Evolutionary conservation across 2,888 invertebrate genomes (phyloP).

Genomic region (Aplocera efformata): DNA sequence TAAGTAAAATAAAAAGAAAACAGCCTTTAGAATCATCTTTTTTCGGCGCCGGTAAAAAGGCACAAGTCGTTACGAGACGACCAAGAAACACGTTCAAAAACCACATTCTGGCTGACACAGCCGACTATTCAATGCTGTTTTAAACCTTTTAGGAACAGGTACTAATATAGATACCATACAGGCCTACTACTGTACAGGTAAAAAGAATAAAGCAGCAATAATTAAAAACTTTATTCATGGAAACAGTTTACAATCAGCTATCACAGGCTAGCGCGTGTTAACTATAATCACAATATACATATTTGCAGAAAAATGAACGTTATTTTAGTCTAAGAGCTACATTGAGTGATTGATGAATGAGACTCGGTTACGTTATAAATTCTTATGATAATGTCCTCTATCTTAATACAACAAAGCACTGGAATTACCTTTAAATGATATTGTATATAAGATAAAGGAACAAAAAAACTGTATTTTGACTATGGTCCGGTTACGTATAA

Average conservation of each 20-base stretch:
- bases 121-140: no score
- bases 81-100: no score
- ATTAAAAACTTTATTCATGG: conserved; percentile 55
- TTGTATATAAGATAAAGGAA: conserved; percentile 15
- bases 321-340: conserved; percentile 5
- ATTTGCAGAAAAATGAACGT: conserved; percentile 4
- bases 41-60: no score
- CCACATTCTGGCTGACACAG: no score
- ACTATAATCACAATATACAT: conserved; percentile 30
- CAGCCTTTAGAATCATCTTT: no score
- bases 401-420: conserved; percentile 15
- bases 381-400: conserved; percentile 22
- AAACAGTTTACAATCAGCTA: conserved; percentile 68
- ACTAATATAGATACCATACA: no score
- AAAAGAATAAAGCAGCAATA: no score
- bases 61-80: no score
- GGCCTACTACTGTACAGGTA: no score
- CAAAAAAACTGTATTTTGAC: conserved; percentile 43
- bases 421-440: conserved; percentile 10
- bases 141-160: no score
- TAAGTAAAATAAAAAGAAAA: no score
- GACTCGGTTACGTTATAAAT: conserved; percentile 20
- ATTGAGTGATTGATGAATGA: conserved; percentile 12
- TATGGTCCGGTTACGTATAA: conserved; percentile 29
- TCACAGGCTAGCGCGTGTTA: conserved; percentile 67